Base-by-base conservation (phyloP, 2,113 vertebrate genomes). In the Galeopterus variegatus region DNA sequence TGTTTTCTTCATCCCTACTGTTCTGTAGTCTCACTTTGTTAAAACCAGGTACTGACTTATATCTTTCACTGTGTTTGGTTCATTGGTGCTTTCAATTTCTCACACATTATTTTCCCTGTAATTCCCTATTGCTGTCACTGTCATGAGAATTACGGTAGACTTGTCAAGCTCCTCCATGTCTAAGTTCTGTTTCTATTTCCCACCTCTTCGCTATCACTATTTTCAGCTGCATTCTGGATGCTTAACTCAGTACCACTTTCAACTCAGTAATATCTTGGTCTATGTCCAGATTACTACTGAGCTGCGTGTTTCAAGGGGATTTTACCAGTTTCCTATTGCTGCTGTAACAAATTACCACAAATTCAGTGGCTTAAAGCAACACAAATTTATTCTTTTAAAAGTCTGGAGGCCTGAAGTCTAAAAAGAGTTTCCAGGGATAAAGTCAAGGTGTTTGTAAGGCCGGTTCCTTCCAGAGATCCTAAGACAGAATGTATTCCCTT, bases 161-260 rank as follows among this genome's bases (percentile, higher is more conserved):
- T 18, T 60, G 6, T 1, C 18, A 72, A 41, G 1, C 4, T 54
- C 3, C 8, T 21, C 11, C 15, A 4, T 3, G 1, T 6, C 4
- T n/a, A 33, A 70, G 10, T 18, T 21, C 18, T 75, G 11, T 15
- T 21, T 5, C 3, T 28, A 8, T 23, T 31, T 60, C 56, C n/a
- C 4, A 23, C 31, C 2, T 9, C 23, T 86, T 58, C 10, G 1
- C 33, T 21, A 24, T 58, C 10, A 1, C n/a, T 21, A 24, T 26
- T 28, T 76, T 54, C 13, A 69, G 6, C 8, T 11, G 6, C 9
- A 21, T 8, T 2, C 9, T 76, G 18, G 24, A 41, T 41, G 41
- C 41, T 41, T 41, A 41, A 41, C 41, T 41, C 41, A 41, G 2
- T 33, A 33, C 33, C 45, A 14, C 48, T 65, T 67, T 60, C 48